Percentiles rank a stretch among this genome's conserved stretches.
These are phyloP conservation scores for Albula goreensis DNA, from an alignment of 2,113 vertebrate species.

Conservation along the genomic window DNA sequence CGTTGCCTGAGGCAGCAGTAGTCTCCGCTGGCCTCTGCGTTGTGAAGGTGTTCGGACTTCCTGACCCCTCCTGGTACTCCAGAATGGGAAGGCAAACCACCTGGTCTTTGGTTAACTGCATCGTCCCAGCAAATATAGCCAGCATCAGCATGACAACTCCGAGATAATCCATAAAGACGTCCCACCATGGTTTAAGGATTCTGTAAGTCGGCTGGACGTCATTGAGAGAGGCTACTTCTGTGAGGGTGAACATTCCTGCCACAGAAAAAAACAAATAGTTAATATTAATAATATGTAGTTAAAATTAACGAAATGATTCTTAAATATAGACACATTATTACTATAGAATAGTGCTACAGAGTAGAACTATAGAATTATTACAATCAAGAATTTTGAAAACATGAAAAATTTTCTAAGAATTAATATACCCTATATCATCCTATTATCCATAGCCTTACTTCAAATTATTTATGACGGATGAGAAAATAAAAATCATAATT, in stretches of 20 bases:
- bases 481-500: not conserved
- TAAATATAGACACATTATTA: not conserved
- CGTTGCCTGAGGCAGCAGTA: conserved; percentile 48
- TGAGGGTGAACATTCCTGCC: conserved; percentile 98
- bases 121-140: conserved; percentile 97
- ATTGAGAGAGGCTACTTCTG: conserved; percentile 96
- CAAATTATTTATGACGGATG: not conserved
- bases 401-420: not conserved
- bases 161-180: conserved; percentile 99
- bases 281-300: not conserved
- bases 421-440: not conserved
- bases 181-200: conserved; percentile 99
- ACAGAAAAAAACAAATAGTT: conserved; percentile 55
- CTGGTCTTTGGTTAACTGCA: conserved; percentile 98
- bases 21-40: conserved; percentile 45
- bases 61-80: conserved; percentile 66
- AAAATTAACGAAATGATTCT: not conserved
- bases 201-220: conserved; percentile 97
- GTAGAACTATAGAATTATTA: not conserved
- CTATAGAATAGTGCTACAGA: no score
- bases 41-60: conserved; percentile 35
- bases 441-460: not conserved
- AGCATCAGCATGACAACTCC: conserved; percentile 97
- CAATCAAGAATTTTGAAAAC: not conserved
- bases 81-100: conserved; percentile 94